These are phyloP conservation scores for Sorex maritimensis DNA, from an alignment of 2,797 vertebrate species.

Conservation along the genomic window DNA sequence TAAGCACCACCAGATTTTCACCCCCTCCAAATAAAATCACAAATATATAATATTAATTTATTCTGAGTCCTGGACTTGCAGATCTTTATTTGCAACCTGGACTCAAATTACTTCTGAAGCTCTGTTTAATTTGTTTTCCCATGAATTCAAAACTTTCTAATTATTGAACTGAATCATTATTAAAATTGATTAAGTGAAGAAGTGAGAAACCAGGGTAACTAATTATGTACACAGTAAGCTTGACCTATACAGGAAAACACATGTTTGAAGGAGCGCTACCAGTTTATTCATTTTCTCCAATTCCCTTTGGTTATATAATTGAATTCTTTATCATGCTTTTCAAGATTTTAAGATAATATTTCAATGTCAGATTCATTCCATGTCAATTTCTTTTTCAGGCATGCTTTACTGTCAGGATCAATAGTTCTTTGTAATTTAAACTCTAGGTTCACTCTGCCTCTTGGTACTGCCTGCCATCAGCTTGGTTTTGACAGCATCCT, in stretches of 20 bases:
- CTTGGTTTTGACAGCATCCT: conserved; percentile 42
- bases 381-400: conserved; percentile 54
- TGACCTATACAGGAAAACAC: not conserved
- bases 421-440: conserved; percentile 69
- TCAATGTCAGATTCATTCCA: conserved; percentile 55
- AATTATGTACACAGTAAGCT: not conserved
- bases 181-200: conserved; percentile 18
- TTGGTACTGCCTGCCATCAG: conserved; percentile 4
- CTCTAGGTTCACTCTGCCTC: conserved; percentile 22
- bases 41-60: not conserved
- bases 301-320: not conserved
- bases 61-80: not conserved
- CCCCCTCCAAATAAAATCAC: no score
- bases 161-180: not conserved
- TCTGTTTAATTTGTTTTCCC: not conserved
- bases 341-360: conserved; percentile 62
- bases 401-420: conserved; percentile 46
- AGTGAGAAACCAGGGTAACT: not conserved
- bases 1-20: not conserved
- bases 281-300: not conserved
- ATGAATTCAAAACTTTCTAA: conserved; percentile 26
- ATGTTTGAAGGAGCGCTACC: not conserved
- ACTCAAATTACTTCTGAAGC: not conserved
- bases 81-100: not conserved
- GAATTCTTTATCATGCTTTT: conserved; percentile 35